A percentile compares a stretch with the other conserved stretches of the same genome.
phyloP scores from a whole-genome alignment of 1,140 invertebrate species.

The Cataglyphis hispanica region DNA sequence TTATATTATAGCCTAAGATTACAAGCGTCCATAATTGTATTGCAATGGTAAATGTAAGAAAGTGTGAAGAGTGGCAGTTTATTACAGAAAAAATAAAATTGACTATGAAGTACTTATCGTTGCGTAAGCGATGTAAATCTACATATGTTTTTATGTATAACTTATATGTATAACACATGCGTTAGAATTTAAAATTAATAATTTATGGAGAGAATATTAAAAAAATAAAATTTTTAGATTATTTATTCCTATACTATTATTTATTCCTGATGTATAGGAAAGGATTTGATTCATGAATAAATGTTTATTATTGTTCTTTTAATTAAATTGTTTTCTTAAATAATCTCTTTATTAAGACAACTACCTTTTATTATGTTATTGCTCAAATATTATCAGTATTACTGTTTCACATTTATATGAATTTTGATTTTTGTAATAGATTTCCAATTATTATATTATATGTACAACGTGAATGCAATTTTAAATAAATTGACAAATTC shows the following conservation, averaged over 20 bases:
- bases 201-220: no score
- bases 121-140: not conserved
- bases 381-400: not conserved
- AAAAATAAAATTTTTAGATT: no score
- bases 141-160: not conserved
- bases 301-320: not conserved
- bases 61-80: constrained; percentile 11
- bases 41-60: not conserved
- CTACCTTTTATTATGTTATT: not conserved
- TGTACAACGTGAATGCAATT: not conserved
- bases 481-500: no score
- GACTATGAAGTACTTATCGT: not conserved
- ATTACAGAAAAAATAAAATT: constrained; percentile 1
- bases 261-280: not conserved
- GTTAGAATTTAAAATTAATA: no score
- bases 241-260: no score
- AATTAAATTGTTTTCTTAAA: not conserved
- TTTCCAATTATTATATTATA: not conserved
- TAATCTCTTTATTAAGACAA: not conserved
- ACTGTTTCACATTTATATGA: not conserved
- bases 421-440: not conserved
- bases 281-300: not conserved
- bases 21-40: not conserved
- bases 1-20: constrained; percentile 48
- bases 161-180: no score